These are phyloP conservation scores for Clinocottus analis DNA, from an alignment of 2,113 vertebrate genomes.

Conservation along the genomic window DNA sequence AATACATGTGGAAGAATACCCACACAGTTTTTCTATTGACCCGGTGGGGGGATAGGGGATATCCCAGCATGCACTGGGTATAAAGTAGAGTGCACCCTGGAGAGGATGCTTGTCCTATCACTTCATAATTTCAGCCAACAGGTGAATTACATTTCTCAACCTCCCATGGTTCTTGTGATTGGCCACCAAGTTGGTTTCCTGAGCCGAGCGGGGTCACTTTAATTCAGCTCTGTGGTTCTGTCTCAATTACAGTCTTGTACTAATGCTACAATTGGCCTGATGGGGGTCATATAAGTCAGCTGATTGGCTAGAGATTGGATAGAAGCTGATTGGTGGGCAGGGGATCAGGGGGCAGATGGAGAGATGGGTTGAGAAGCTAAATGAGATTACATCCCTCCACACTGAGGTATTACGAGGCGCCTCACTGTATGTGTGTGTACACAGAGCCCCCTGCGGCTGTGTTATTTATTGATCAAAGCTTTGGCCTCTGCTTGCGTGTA, in stretches of 20 bases:
- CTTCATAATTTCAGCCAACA: not conserved
- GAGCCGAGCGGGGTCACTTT: not conserved
- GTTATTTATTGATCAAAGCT: constrained; percentile 72
- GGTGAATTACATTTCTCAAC: not conserved
- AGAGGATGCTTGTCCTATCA: not conserved
- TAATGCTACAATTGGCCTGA: not conserved
- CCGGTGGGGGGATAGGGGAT: no score
- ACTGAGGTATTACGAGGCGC: constrained; percentile 46
- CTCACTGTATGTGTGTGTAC: constrained; percentile 35
- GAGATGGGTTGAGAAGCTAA: constrained; percentile 62
- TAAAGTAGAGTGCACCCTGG: not conserved
- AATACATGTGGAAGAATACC: not conserved
- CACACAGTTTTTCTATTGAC: not conserved
- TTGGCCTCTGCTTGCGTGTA: constrained; percentile 33
- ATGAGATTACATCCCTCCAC: constrained; percentile 60
- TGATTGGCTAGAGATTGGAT: constrained; percentile 24
- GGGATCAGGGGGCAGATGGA: constrained; percentile 68
- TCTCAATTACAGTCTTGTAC: constrained; percentile 1
- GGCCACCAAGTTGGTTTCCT: not conserved
- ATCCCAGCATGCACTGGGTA: not conserved
- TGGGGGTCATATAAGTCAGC: not conserved
- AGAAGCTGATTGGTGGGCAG: constrained; percentile 48
- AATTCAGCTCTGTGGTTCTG: constrained; percentile 2
- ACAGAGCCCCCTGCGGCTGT: constrained; percentile 5
- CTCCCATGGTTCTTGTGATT: not conserved